Evolutionary conservation across 2,797 vertebrate species (phyloP), one percentile per base, ranked within the genome.

Genomic region (Alectoris magna): DNA sequence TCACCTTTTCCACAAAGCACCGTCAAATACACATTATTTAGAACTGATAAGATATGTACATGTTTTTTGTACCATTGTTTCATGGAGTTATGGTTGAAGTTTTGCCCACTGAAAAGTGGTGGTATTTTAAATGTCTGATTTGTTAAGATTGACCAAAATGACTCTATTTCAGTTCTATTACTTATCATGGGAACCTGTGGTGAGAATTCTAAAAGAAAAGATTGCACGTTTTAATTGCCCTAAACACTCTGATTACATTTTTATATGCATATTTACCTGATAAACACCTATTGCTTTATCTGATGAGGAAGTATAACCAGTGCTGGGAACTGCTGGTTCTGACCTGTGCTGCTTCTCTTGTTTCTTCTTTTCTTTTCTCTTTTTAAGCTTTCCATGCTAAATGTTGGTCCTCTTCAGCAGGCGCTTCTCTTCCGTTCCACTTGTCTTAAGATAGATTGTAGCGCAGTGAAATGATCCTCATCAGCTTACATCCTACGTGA

Each of bases 61-160:
- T 97, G 91, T 93, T 94, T 98, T 98, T 98, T 98, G 87, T 98
- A 96, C 91, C 53, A 90, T 92, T 96, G 92, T 96, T 97, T 96
- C 97, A 84, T 87, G 63, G 63, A 95, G 46, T 1, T 92, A 94
- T 90, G 87, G 56, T 90, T 97, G 97, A 97, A 94, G 95, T 95
- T 97, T 95, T 97, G 76, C 84, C 74, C 88, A 91, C 79, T 91
- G 87, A 63, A 64, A 67, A n/a, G 39, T 1, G 7, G 89, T 79
- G 8, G 3, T 29, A 81, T 87, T 55, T 89, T 90, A 76, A 78
- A 70, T 19, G 41, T 85, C 36, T 29, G 44, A 1, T 66, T 66
- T 44, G n/a, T 67, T 31, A 82, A 78, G 55, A 23, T 18, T 41
- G 43, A 64, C 16, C n/a, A n/a, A 49, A 68, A n/a, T 46, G 66